Conservation (phyloP, 2,797 vertebrate species). For the Molossus alvarezi region DNA sequence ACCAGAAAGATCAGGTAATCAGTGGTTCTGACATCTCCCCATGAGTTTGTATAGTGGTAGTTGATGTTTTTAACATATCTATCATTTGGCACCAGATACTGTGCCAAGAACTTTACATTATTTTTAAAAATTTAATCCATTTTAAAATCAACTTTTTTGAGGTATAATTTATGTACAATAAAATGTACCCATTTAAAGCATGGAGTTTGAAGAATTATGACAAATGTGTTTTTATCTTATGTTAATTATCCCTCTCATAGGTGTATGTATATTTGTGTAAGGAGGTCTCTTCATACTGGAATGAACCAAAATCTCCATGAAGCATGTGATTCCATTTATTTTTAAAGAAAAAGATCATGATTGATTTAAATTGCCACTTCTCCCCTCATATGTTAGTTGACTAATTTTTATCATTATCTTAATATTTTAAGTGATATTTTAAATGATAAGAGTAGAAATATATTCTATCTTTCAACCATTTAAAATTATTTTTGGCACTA, state of each 20-base stretch:
- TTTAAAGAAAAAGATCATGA: constrained; percentile 63
- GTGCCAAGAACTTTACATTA: constrained; percentile 6
- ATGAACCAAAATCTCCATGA: not conserved
- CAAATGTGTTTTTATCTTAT: constrained; percentile 13
- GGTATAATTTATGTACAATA: constrained; percentile 30
- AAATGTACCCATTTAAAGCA: not conserved
- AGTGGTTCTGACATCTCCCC: not conserved
- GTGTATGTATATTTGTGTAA: constrained; percentile 19
- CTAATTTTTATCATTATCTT: constrained; percentile 65
- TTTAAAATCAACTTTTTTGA: constrained; percentile 49
- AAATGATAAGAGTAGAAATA: not conserved
- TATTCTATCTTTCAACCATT: constrained; percentile 54
- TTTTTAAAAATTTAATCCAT: not conserved
- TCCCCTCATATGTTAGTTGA: not conserved
- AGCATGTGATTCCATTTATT: constrained; percentile 26
- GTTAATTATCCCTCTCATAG: constrained; percentile 29
- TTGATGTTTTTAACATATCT: constrained; percentile 51
- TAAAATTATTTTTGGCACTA: constrained; percentile 48
- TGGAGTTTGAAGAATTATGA: constrained; percentile 44
- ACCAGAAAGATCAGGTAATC: not conserved
- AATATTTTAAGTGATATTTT: constrained; percentile 68
- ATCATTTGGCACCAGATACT: not conserved
- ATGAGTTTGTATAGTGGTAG: constrained; percentile 5
- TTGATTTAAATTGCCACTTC: constrained; percentile 54
- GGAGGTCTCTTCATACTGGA: constrained; percentile 1